Base-by-base conservation (phyloP, 2,888 invertebrate genomes). In the Amiota mariae region DNA sequence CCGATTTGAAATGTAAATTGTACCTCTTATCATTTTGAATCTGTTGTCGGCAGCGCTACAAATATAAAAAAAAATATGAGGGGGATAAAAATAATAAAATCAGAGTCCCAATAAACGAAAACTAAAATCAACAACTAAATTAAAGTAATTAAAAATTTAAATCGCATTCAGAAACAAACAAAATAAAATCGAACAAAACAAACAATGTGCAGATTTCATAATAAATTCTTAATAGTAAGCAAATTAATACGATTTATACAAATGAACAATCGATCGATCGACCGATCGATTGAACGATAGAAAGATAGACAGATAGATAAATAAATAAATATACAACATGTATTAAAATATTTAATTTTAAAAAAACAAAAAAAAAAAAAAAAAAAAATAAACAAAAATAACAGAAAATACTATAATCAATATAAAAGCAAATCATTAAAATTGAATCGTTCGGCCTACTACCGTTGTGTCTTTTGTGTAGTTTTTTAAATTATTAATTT, bases 401-500 rank as follows among this genome's bases (percentile, higher is more conserved):
- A 24, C 24, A 46, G 56, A 61, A 71, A 49, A n/a, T n/a, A n/a
- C n/a, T n/a, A n/a, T n/a, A n/a, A 85, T 24, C 24, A 85, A 83
- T 79, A 84, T 78, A n/a, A 81, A 86, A 83, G 85, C 85, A 83
- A 82, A 80, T 86, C 83, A 85, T 83, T 83, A 83, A 85, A 83
- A 83, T 86, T 86, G 79, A 24, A 24, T 24, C 24, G 3, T 24
- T 20, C 71, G 61, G 2, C 67, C 68, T 51, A 66, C 61, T 36
- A 63, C 57, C 72, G 77, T 67, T 70, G 77, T 70, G 36, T 56
- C 47, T 64, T 36, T 36, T 36, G 36, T 36, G 36, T 36, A 36
- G 36, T 36, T 36, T 36, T 36, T 36, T 6, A 64, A n/a, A 46
- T 64, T 64, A 56, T 70, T 70, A 48, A 56, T 54, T 70, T 70